phyloP scores from a whole-genome alignment of 2,888 invertebrate genomes.

The Auanema freiburgensis region DNA sequence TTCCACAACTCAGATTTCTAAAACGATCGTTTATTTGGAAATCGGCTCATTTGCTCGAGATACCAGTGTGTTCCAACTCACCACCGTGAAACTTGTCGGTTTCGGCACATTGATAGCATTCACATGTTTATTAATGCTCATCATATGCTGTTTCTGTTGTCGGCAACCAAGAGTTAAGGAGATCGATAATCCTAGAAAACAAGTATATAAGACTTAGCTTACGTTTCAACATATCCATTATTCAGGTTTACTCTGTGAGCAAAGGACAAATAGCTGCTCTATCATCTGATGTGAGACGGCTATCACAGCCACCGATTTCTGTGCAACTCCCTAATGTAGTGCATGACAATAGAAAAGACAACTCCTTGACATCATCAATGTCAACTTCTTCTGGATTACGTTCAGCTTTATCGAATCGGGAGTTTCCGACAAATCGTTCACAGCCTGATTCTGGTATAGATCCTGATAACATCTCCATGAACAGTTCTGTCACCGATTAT shows the following conservation, averaged over 20 bases:
- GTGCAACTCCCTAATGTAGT: slow-evolving; percentile 8
- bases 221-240: neutral
- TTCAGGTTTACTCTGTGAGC: slow-evolving; percentile 17
- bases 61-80: slow-evolving; percentile 27
- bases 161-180: slow-evolving; percentile 24
- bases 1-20: slow-evolving; percentile 32
- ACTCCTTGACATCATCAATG: slow-evolving; percentile 33
- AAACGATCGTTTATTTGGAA: slow-evolving; percentile 48
- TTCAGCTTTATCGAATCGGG: slow-evolving; percentile 20
- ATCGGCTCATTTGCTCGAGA: slow-evolving; percentile 16
- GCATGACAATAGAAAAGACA: slow-evolving; percentile 6
- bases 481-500: slow-evolving; percentile 53
- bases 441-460: slow-evolving; percentile 60
- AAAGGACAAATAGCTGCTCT: slow-evolving; percentile 7
- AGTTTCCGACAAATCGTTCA: slow-evolving; percentile 28
- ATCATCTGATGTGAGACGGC: slow-evolving; percentile 30
- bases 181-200: slow-evolving; percentile 23
- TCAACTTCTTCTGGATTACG: slow-evolving; percentile 32
- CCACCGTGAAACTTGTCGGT: slow-evolving; percentile 73
- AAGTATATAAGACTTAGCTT: too few species aligned
- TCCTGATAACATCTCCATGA: slow-evolving; percentile 53
- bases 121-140: slow-evolving; percentile 68
- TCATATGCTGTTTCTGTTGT: slow-evolving; percentile 70
- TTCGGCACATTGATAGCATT: slow-evolving; percentile 77
- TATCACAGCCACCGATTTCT: slow-evolving; percentile 14